Evolutionary conservation across 64 coral and sea anemone species (phyloP).

Genomic region (Montipora efflorescens): DNA sequence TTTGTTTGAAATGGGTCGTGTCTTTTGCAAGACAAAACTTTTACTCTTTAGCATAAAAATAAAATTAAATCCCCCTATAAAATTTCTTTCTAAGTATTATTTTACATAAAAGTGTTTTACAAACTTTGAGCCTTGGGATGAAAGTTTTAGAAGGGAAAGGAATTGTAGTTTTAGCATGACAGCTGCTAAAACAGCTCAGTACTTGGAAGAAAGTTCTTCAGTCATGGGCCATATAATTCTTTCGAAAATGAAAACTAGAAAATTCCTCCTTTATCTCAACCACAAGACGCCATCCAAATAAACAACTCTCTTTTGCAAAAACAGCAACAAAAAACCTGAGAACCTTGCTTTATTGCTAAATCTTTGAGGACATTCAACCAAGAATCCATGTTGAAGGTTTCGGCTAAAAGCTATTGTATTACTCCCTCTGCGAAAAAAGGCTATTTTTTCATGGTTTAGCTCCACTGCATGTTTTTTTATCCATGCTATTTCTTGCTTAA

Average conservation of each 20-base stretch:
- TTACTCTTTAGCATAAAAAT: not conserved
- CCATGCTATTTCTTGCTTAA: not conserved
- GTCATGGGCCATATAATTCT: constrained; percentile 3
- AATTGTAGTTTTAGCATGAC: constrained; percentile 27
- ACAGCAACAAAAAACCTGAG: not conserved
- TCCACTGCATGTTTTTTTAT: not conserved
- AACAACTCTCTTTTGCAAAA: not conserved
- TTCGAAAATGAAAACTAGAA: constrained; percentile 32
- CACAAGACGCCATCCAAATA: not conserved
- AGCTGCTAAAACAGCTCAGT: constrained; percentile 38
- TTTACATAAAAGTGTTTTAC: too few species aligned
- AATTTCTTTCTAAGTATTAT: not conserved
- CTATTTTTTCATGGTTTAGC: not conserved
- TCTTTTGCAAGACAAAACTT: constrained; percentile 18
- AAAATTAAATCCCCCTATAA: not conserved
- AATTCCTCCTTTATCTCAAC: constrained; percentile 17
- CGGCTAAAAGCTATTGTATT: not conserved
- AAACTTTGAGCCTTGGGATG: not conserved
- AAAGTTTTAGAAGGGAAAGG: constrained; percentile 4
- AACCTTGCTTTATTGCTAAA: not conserved
- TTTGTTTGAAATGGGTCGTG: not conserved
- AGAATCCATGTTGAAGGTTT: not conserved
- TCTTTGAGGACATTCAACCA: too few species aligned
- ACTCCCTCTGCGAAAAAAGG: not conserved
- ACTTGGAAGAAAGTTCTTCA: constrained; percentile 36